Evolutionary conservation across 2,888 invertebrate genomes (phyloP).

Genomic region (Ophion ellenae): DNA sequence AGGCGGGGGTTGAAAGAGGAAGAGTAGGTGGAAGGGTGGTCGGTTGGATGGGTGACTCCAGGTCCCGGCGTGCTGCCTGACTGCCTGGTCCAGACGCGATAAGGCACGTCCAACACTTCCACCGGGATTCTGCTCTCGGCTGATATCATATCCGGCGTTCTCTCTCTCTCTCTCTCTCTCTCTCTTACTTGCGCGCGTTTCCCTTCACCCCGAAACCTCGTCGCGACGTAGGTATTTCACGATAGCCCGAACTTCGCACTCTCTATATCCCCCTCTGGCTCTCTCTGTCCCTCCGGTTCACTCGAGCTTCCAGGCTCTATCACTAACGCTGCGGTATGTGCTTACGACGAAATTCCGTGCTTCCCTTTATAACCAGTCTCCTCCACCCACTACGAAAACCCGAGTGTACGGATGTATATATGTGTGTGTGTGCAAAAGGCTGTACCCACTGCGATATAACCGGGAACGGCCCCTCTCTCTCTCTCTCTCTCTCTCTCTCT

Average conservation of each 20-base stretch:
- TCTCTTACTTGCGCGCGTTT: conserved; percentile 38
- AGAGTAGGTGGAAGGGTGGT: conserved; percentile 34
- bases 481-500: too few relatives aligned
- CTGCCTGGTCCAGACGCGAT: conserved; percentile 82
- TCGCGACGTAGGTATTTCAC: conserved; percentile 74
- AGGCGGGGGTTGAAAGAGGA: conserved; percentile 2
- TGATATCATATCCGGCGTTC: conserved; percentile 80
- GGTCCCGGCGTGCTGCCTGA: conserved; percentile 67
- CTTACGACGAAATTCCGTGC: conserved; percentile 64
- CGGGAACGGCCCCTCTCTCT: conserved; percentile 24
- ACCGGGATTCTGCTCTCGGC: conserved; percentile 80
- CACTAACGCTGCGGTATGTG: conserved; percentile 63
- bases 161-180: conserved; percentile 48
- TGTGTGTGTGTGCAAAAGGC: conserved; percentile 33
- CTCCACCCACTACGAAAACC: conserved; percentile 8
- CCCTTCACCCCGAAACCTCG: conserved; percentile 38
- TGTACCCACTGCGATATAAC: conserved; percentile 53
- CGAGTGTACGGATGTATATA: conserved; percentile 13
- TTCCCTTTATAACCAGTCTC: conserved; percentile 50
- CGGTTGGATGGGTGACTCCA: conserved; percentile 51
- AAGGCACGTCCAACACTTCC: conserved; percentile 83
- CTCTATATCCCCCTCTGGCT: conserved; percentile 47
- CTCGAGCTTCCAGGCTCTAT: conserved; percentile 53
- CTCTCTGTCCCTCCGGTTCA: conserved; percentile 21
- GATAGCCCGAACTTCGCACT: conserved; percentile 72